Base-by-base conservation (phyloP, 1,140 invertebrate genomes). In the Sipha flava region DNA sequence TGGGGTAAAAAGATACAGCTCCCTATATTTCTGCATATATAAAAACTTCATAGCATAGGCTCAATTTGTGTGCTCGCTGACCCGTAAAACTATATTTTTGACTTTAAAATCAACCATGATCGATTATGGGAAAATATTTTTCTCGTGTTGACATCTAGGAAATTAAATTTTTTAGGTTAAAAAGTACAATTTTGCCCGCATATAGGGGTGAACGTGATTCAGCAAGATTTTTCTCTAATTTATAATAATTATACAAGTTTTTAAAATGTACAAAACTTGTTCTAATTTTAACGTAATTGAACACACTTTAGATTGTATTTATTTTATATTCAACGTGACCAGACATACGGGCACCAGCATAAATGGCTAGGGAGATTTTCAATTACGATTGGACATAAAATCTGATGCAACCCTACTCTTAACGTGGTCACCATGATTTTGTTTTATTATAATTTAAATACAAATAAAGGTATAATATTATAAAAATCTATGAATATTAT, bases 341-440 rank as follows among this genome's bases (percentile, higher is more conserved):
- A 77, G 73, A 59, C 73, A 77, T 77, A 77, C 73, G 73, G 73
- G 73, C 73, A 77, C 73, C 73, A 77, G 73, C 52, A 77, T 77
- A 23, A 40, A n/a, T 26, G 12, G 23, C 31, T 12, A 52, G 31
- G n/a, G 23, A 23, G 31, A 23, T 75, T 54, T 75, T 54, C 49
- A 37, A 75, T 57, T 77, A 59, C 40, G 66, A 68, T 68, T 47
- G 43, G 40, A 1, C 34, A 47, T 70, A 45, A 70, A 70, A 70
- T 70, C 66, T 70, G 66, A 29, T 70, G 23, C 66, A 70, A 70
- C 66, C 66, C 23, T 47, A n/a, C 64, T 7, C 40, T 26, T 18
- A 18, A 21, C 26, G 45, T 12, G 6, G n/a, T 14, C 34, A 37
- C 18, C 4, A 43, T 23, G 2, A 68, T 68, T 45, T 9, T 3